Evolutionary conservation across 2,888 invertebrate genomes (phyloP), one percentile per base, ranked within the genome.

Genomic region (Drosophila mayaguana): DNA sequence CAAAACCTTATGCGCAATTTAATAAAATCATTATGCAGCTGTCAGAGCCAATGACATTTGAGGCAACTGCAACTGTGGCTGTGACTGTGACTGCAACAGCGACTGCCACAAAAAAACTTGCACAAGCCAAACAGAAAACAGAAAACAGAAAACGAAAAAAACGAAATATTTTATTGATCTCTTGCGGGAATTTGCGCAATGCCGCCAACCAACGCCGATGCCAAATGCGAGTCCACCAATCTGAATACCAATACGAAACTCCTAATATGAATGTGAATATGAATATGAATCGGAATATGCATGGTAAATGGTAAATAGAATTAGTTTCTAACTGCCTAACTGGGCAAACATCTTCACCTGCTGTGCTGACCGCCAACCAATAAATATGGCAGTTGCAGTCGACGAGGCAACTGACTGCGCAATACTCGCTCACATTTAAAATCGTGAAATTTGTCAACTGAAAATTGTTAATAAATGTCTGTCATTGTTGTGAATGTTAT

Each of bases 11-110:
- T 68, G 83, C 72, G 83, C 85, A 80, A 84, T 87, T 80, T 80
- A 87, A 87, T 84, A 84, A 76, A 82, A 84, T 87, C 87, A 84
- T 84, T 80, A 84, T 87, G 87, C 84, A 80, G 71, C 72, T 78
- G 87, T 84, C 87, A 80, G 56, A 84, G 71, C 69, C 69, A 75
- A 87, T 82, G 84, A 76, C 82, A 84, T 74, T 78, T 73, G 75
- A 78, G 80, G 75, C 78, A 72, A 79, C 80, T 70, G 56, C 64
- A 34, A 34, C 55, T 25, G 60, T 60, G 36, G 28, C 36, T 34
- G 36, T 36, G 36, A 36, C 55, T 28, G 54, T 63, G 43, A 54
- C 50, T 61, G 78, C 78, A 50, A 77, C 50, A 25, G 72, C 22
- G 45, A 62, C 65, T 65, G 40, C 43, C 56, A 56, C 69, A 53